Base-by-base conservation (phyloP, 2,113 vertebrate species). In the Taurulus bubalis region DNA sequence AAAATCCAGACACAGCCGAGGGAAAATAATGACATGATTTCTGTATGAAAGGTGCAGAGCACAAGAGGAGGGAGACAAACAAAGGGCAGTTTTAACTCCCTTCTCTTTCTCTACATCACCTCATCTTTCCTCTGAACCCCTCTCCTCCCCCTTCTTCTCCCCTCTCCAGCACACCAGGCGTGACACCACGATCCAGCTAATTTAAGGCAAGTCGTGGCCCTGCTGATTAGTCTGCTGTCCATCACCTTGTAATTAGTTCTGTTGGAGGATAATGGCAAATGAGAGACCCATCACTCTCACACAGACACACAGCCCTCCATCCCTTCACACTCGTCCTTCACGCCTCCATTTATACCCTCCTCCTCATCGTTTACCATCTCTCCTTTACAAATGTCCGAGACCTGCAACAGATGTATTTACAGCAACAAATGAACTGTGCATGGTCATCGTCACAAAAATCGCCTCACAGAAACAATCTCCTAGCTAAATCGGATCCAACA, bases 241-340 rank as follows among this genome's bases (percentile, higher is more conserved):
- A 78, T 93, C 92, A 86, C 71, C 80, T 80, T 75, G 83, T 93
- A 93, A 94, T 94, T 93, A 94, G 88, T 90, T 93, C 87, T 90
- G 84, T 15, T 0, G 58, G 82, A 89, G 75, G 82, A 89, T 91
- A 89, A 89, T 74, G 85, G 80, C 70, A 77, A 85, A 85, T 67
- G 34, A 34, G 34, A 34, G 6, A 4, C 4, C 72, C 77, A 84
- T 93, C 89, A 80, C 66, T 92, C 89, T 70, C 49, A 32, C 68
- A n/a, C 59, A 8, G 6, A 45, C 63, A 49, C 76, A 22, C n/a
- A 60, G 7, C 9, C 75, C 64, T 51, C 49, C 71, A 59, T 71
- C 70, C 75, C 71, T 74, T 49, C 59, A 53, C 59, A 34, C 60
- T 60, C 22, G 24, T 20, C 40, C 64, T 47, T 66, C 65, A 16